phyloP scores from a whole-genome alignment of 2,888 invertebrate genomes.

The Mechanitis mazaeus region DNA sequence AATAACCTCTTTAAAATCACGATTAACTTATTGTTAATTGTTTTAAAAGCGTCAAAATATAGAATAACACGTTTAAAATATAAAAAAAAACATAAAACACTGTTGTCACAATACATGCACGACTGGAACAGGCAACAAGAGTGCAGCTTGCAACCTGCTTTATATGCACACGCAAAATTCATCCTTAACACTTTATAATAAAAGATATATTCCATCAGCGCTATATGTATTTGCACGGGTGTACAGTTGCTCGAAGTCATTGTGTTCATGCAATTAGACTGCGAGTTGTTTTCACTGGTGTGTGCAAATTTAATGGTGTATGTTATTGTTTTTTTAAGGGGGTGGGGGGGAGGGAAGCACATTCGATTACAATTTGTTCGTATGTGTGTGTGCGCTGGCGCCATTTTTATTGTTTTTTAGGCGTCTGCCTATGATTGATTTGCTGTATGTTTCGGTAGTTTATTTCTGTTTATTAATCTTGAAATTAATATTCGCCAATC shows the following conservation, averaged over 20 bases:
- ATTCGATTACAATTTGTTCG: constrained; percentile 40
- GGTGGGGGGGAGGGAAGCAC: constrained; percentile 18
- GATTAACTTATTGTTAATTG: background rate
- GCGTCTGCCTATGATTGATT: constrained; percentile 3
- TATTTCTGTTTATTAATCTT: background rate
- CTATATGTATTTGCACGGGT: constrained; percentile 13
- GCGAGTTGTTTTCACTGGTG: constrained; percentile 51
- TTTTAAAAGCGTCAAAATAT: background rate
- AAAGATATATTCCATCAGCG: constrained; percentile 13
- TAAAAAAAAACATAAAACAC: constrained; percentile 22
- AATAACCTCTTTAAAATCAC: background rate
- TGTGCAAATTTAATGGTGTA: constrained; percentile 71
- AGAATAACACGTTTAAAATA: background rate
- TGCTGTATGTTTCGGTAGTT: background rate
- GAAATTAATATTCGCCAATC: background rate
- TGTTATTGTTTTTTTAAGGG: constrained; percentile 64
- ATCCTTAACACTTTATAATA: constrained; percentile 13
- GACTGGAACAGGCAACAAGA: constrained; percentile 28
- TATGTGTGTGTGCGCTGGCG: constrained; percentile 13
- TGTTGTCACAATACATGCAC: constrained; percentile 28
- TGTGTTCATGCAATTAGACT: constrained; percentile 60
- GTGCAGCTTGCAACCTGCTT: constrained; percentile 13
- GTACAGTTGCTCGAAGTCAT: constrained; percentile 49
- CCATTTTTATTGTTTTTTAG: constrained; percentile 1
- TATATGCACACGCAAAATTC: constrained; percentile 15